phyloP scores from a whole-genome alignment of 1,140 invertebrate species.

The Bombus sylvicola region DNA sequence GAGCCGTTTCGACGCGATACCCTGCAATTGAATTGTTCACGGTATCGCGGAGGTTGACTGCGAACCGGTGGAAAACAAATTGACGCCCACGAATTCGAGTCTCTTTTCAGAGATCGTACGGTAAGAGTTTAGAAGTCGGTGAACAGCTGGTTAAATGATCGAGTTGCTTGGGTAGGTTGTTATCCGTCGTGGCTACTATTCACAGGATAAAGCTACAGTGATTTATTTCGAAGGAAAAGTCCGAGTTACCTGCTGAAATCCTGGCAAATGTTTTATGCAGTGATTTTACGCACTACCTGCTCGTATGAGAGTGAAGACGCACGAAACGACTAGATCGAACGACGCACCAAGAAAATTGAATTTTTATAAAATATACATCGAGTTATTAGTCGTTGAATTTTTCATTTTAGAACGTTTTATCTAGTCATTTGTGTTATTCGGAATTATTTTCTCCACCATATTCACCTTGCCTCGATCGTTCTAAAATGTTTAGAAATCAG shows the following conservation, averaged over 20 bases:
- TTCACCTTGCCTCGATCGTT: too few species aligned
- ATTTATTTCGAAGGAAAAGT: neutral
- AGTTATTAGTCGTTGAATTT: too few species aligned
- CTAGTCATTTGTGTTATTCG: too few species aligned
- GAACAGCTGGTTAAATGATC: neutral
- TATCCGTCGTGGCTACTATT: neutral
- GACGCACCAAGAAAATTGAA: too few species aligned
- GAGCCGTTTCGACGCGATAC: neutral
- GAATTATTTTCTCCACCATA: too few species aligned
- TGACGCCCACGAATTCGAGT: neutral
- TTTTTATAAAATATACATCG: too few species aligned
- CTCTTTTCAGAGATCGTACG: neutral
- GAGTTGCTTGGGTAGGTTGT: neutral
- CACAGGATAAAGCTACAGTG: neutral
- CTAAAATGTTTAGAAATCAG: too few species aligned
- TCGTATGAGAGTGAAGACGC: neutral
- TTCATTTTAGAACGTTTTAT: too few species aligned
- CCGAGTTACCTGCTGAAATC: neutral
- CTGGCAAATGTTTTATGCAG: too few species aligned
- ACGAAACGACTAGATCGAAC: too few species aligned
- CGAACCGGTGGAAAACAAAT: slow-evolving; percentile 9
- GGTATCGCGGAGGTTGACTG: neutral
- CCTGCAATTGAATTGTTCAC: slow-evolving; percentile 18
- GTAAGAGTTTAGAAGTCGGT: neutral
- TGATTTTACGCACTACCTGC: neutral